A percentile compares a stretch with the other conserved stretches of the same genome.
Evolutionary conservation across 2,888 invertebrate genomes (phyloP).

Genomic region (Epinotia bilunana): DNA sequence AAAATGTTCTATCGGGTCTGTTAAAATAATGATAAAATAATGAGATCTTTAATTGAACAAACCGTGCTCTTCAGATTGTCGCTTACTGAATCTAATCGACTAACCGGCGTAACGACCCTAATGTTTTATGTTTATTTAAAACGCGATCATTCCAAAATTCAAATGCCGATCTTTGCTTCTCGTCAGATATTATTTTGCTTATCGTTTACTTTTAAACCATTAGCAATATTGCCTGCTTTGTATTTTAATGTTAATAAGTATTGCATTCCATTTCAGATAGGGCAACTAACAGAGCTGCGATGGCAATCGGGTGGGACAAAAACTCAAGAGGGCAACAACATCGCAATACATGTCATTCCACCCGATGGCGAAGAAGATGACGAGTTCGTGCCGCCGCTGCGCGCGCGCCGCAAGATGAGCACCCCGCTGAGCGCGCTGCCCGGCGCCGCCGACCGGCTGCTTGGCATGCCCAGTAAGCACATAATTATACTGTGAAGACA

Average conservation of each 20-base stretch:
- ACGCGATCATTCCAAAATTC: neutral
- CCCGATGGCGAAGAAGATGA: slow-evolving; percentile 78
- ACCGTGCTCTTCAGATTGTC: too few species aligned
- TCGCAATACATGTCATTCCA: slow-evolving; percentile 79
- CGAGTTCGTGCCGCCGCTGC: slow-evolving; percentile 68
- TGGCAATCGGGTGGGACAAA: slow-evolving; percentile 66
- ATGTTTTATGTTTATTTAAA: neutral
- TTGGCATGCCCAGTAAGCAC: slow-evolving; percentile 57
- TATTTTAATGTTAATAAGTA: neutral
- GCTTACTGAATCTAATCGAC: too few species aligned
- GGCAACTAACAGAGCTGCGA: slow-evolving; percentile 69
- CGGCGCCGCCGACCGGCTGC: slow-evolving; percentile 61
- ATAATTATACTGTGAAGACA: neutral
- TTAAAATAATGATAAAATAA: too few species aligned
- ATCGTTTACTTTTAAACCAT: neutral
- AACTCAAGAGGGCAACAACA: slow-evolving; percentile 65
- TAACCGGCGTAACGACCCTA: too few species aligned
- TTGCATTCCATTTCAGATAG: slow-evolving; percentile 67
- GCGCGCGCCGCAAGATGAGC: slow-evolving; percentile 74
- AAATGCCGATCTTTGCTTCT: neutral
- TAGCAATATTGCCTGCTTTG: neutral
- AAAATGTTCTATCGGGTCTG: too few species aligned
- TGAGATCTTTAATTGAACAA: too few species aligned
- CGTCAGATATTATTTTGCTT: neutral
- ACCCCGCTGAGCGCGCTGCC: slow-evolving; percentile 72